These are phyloP conservation scores for Mylabris sibirica DNA, from an alignment of 2,888 invertebrate genomes.

Conservation along the genomic window DNA sequence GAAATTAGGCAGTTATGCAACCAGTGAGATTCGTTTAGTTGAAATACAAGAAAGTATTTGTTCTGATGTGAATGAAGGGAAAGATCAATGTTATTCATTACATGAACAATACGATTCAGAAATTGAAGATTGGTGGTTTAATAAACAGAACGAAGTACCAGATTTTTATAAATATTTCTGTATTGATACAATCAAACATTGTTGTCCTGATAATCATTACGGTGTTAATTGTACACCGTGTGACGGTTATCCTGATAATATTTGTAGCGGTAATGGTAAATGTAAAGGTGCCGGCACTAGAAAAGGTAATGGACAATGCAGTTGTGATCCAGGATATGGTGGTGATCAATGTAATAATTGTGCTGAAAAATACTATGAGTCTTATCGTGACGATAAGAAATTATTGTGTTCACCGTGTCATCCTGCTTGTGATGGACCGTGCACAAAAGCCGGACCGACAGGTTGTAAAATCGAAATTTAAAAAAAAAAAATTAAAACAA, in stretches of 20 bases:
- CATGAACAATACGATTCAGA: slow-evolving; percentile 83
- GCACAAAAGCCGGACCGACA: slow-evolving; percentile 76
- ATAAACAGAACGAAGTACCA: slow-evolving; percentile 62
- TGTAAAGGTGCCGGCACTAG: slow-evolving; percentile 88
- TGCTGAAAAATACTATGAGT: slow-evolving; percentile 73
- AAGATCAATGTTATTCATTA: slow-evolving; percentile 83
- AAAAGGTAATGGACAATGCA: slow-evolving; percentile 91
- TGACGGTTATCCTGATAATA: slow-evolving; percentile 72
- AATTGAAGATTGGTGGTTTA: slow-evolving; percentile 90
- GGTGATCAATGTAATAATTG: slow-evolving; percentile 85
- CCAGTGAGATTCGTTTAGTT: slow-evolving; percentile 87
- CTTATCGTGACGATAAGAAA: slow-evolving; percentile 77
- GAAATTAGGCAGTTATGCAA: slow-evolving; percentile 81
- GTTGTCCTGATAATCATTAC: slow-evolving; percentile 86
- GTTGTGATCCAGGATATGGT: slow-evolving; percentile 82
- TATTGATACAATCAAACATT: slow-evolving; percentile 76
- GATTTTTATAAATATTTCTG: slow-evolving; percentile 81
- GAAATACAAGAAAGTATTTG: slow-evolving; percentile 92
- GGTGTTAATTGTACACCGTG: slow-evolving; percentile 85
- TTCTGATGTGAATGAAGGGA: slow-evolving; percentile 74
- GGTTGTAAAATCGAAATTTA: slow-evolving; percentile 55
- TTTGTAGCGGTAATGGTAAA: slow-evolving; percentile 83
- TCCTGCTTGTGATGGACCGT: slow-evolving; percentile 77
- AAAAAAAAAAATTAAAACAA: background rate
- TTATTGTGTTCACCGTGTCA: slow-evolving; percentile 83